phyloP scores from a whole-genome alignment of 2,113 vertebrate species.

The Sphaerodactylus townsendi region DNA sequence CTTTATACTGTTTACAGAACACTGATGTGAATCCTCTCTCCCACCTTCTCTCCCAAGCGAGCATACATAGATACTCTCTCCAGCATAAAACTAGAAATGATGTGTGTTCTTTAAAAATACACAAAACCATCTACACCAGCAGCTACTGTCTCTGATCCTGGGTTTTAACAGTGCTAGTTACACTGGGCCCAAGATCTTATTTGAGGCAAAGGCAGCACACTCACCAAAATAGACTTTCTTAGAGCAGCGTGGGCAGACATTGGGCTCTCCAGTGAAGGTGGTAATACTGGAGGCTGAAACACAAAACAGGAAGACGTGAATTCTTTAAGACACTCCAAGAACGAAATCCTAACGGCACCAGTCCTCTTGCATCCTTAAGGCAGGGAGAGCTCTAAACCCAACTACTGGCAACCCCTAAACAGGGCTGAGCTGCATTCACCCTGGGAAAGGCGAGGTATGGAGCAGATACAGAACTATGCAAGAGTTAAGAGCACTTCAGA shows the following conservation, averaged over 20 bases:
- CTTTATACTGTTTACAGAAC: too few relatives aligned
- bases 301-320: background rate
- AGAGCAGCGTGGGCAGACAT: constrained; percentile 90
- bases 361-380: background rate
- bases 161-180: background rate
- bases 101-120: background rate
- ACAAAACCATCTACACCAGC: background rate
- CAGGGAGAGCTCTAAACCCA: background rate
- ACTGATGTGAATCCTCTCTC: too few relatives aligned
- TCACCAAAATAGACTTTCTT: constrained; percentile 98
- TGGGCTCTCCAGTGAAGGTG: constrained; percentile 94
- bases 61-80: background rate
- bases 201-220: constrained; percentile 33
- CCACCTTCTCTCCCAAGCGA: background rate
- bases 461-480: background rate
- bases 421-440: background rate
- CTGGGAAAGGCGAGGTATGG: too few relatives aligned
- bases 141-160: background rate
- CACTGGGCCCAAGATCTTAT: background rate
- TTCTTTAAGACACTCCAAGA: background rate
- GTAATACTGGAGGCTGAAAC: constrained; percentile 88
- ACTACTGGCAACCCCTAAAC: too few relatives aligned
- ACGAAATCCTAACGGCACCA: background rate
- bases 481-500: background rate
- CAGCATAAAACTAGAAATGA: background rate